These are phyloP conservation scores for Acanthacorydalis orientalis DNA, from an alignment of 2,888 invertebrate species.

Conservation along the genomic window DNA sequence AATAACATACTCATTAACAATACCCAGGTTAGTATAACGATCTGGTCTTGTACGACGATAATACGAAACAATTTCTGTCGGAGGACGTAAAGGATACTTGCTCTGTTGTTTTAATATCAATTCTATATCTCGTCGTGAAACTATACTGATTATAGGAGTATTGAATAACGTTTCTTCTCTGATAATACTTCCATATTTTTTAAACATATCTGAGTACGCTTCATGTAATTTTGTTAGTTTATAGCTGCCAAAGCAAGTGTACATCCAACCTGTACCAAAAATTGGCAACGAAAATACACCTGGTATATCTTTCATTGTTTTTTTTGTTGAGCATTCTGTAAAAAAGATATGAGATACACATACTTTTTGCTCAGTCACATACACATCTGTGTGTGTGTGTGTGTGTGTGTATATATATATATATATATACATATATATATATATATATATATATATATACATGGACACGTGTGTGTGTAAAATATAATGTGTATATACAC, in stretches of 20 bases:
- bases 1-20: conserved; percentile 64
- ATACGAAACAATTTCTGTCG: conserved; percentile 61
- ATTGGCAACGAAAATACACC: conserved; percentile 58
- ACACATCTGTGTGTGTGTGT: no score
- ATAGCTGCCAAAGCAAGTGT: conserved; percentile 44
- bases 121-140: conserved; percentile 54
- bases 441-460: no score
- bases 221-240: conserved; percentile 59
- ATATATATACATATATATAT: no score
- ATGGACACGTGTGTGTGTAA: no score
- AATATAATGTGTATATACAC: no score
- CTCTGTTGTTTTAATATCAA: conserved; percentile 54
- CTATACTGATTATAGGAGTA: conserved; percentile 54
- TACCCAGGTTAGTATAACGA: conserved; percentile 63
- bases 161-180: conserved; percentile 62
- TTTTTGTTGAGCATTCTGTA: conserved; percentile 1
- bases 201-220: conserved; percentile 59
- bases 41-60: conserved; percentile 60
- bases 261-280: conserved; percentile 68
- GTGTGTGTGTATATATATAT: no score
- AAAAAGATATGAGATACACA: no score
- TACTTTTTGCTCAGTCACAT: no score
- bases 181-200: conserved; percentile 57
- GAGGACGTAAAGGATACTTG: conserved; percentile 63
- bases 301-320: conserved; percentile 35